Evolutionary conservation across 2,888 invertebrate species (phyloP).

Genomic region (Hirtodrosophila confusa): DNA sequence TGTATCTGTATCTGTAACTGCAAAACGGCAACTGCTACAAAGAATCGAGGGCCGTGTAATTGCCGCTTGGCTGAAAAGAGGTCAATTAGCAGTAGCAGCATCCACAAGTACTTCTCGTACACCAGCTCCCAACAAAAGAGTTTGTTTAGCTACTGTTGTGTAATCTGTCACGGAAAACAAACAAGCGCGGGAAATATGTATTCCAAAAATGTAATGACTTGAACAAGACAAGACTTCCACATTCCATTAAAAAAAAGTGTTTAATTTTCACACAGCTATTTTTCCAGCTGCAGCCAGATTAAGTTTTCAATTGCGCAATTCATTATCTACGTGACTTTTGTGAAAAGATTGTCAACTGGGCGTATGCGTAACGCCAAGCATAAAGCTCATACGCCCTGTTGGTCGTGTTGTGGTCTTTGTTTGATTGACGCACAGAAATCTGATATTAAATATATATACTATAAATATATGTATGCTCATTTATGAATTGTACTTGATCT

Average conservation of each 20-base stretch:
- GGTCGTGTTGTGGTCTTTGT: slow-evolving; percentile 13
- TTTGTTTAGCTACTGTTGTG: slow-evolving; percentile 37
- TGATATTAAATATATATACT: slow-evolving; percentile 2
- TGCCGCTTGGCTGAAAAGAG: slow-evolving; percentile 79
- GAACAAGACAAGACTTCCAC: slow-evolving; percentile 39
- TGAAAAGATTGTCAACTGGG: slow-evolving; percentile 10
- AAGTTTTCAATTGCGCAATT: slow-evolving; percentile 37
- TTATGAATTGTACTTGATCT: slow-evolving; percentile 10
- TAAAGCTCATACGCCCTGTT: slow-evolving; percentile 49
- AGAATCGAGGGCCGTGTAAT: slow-evolving; percentile 72
- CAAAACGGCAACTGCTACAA: slow-evolving; percentile 37
- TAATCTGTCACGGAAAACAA: slow-evolving; percentile 26
- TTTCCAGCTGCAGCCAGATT: slow-evolving; percentile 13
- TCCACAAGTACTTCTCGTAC: slow-evolving; percentile 17
- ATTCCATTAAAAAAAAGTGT: slow-evolving; percentile 45
- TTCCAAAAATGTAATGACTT: slow-evolving; percentile 33
- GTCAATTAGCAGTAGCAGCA: slow-evolving; percentile 74
- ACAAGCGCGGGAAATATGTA: slow-evolving; percentile 29
- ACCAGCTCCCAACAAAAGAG: slow-evolving; percentile 36
- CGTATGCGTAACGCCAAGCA: slow-evolving; percentile 45
- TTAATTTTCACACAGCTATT: slow-evolving; percentile 26
- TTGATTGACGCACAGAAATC: slow-evolving; percentile 18
- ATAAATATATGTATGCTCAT: neutral
- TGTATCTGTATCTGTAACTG: slow-evolving; percentile 40
- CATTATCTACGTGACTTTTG: slow-evolving; percentile 18